Conservation (phyloP, 92 coral and sea anemone species). For the Bergia sp. region DNA sequence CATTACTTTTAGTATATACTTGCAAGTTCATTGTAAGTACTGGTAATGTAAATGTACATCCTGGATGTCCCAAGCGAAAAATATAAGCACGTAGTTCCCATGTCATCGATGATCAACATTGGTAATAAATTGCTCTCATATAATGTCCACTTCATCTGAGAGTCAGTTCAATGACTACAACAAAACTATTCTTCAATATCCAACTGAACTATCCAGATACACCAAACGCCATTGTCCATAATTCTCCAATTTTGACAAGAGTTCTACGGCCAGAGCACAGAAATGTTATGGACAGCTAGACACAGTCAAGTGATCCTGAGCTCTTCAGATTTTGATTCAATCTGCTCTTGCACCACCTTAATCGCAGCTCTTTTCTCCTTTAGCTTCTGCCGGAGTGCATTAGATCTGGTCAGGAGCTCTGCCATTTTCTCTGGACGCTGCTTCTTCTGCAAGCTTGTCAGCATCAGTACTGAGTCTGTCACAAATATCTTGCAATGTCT, state of each 20-base stretch:
- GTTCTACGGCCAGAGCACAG: slow-evolving; percentile 30
- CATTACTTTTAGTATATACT: slow-evolving; percentile 2
- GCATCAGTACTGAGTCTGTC: too few relatives aligned
- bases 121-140: background rate
- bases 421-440: too few relatives aligned
- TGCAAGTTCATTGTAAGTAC: slow-evolving; percentile 22
- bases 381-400: too few relatives aligned
- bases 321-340: slow-evolving; percentile 39
- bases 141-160: slow-evolving; percentile 1
- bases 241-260: slow-evolving; percentile 23
- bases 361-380: background rate
- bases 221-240: slow-evolving; percentile 18
- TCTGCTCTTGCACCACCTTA: slow-evolving; percentile 31
- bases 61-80: background rate
- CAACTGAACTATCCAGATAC: slow-evolving; percentile 8
- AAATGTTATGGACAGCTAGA: slow-evolving; percentile 29
- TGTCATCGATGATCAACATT: too few relatives aligned
- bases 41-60: background rate
- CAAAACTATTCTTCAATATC: slow-evolving; percentile 23
- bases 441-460: too few relatives aligned
- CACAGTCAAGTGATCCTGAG: slow-evolving; percentile 30
- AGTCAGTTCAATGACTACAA: slow-evolving; percentile 10
- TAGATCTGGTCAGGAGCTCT: too few relatives aligned
- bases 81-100: background rate
- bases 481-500: too few relatives aligned